Evolutionary conservation across 2,113 vertebrate species (phyloP).

Genomic region (Ibidorhyncha struthersii): DNA sequence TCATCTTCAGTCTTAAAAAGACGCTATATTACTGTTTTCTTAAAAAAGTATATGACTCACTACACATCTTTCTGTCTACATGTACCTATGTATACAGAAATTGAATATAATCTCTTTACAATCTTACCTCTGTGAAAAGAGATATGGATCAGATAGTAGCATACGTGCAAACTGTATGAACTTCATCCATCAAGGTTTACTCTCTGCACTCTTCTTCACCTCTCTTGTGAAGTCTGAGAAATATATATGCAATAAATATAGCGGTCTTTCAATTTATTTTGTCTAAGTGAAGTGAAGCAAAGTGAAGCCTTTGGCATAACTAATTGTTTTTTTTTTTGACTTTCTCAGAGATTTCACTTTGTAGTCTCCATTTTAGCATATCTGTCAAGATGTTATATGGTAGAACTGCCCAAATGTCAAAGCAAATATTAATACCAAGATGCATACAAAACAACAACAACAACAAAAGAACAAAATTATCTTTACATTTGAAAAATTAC

Average conservation of each 20-base stretch:
- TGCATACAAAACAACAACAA: accelerated
- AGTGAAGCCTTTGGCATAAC: background rate
- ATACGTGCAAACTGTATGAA: background rate
- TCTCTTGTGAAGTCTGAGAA: background rate
- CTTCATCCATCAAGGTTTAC: background rate
- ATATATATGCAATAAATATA: background rate
- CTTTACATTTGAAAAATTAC: background rate
- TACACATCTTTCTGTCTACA: background rate
- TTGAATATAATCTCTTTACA: background rate
- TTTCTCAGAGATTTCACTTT: background rate
- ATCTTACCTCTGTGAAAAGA: background rate
- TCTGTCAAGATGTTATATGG: background rate
- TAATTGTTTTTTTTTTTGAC: background rate
- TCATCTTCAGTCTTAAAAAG: background rate
- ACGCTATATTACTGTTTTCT: background rate
- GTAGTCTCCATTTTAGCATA: background rate
- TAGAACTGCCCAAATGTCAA: background rate
- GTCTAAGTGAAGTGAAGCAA: background rate
- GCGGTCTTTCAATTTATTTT: background rate
- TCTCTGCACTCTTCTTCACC: background rate
- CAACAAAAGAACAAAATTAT: background rate
- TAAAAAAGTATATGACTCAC: background rate
- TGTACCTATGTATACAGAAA: background rate
- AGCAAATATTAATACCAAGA: background rate
- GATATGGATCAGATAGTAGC: background rate